These are phyloP conservation scores for Tridacna gigas DNA, from an alignment of 2,888 invertebrate genomes.

Conservation along the genomic window DNA sequence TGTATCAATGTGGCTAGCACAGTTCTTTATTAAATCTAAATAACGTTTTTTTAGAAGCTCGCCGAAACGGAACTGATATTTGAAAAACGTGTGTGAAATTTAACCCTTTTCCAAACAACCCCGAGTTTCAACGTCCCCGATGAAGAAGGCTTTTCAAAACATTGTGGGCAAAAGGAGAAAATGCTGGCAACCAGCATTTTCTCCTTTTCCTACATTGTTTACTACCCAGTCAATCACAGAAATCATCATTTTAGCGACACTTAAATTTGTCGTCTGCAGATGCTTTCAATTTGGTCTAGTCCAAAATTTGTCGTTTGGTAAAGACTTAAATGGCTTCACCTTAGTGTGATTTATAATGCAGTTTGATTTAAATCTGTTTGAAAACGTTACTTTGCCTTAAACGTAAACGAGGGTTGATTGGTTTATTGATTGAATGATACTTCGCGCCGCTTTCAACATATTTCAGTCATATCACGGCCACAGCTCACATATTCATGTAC, in stretches of 20 bases:
- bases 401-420: no score
- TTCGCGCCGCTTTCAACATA: not conserved
- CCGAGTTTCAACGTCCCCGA: not conserved
- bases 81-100: not conserved
- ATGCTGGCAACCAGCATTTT: not conserved
- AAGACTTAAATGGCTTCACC: no score
- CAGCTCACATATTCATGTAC: no score
- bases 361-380: no score
- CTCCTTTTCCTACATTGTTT: not conserved
- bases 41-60: not conserved
- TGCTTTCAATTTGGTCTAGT: no score
- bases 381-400: no score
- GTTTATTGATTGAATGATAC: not conserved
- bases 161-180: not conserved
- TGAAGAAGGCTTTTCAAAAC: not conserved
- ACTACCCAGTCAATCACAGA: not conserved
- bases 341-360: no score
- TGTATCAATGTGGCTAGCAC: not conserved
- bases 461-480: not conserved
- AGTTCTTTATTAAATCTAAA: not conserved
- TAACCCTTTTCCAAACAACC: not conserved
- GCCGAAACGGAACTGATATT: constrained; percentile 3
- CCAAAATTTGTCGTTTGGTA: no score
- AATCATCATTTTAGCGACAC: no score
- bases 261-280: no score